A percentile compares a stretch with the other conserved stretches of the same genome.
phyloP scores from a whole-genome alignment of 2,888 invertebrate genomes.

The Tenthredo scrophulariae region DNA sequence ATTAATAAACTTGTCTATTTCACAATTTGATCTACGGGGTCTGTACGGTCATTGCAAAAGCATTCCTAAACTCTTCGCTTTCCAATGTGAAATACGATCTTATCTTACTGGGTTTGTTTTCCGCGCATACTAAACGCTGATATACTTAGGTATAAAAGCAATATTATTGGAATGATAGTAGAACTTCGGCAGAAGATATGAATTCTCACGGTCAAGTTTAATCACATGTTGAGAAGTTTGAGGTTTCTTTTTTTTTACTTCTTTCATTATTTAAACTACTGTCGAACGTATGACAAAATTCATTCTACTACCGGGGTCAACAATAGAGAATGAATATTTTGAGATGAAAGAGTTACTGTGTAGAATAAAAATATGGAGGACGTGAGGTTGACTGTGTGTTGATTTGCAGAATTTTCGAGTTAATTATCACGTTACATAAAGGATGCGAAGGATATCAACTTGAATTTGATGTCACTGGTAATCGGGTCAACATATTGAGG shows the following conservation, averaged over 20 bases:
- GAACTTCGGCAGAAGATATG: background rate
- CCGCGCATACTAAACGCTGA: background rate
- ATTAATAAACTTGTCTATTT: constrained; percentile 14
- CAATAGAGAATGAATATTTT: background rate
- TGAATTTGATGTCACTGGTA: background rate
- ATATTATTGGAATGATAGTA: background rate
- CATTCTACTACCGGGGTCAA: background rate
- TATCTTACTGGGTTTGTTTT: background rate
- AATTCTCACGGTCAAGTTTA: background rate
- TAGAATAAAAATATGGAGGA: constrained; percentile 35
- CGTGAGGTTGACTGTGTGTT: background rate
- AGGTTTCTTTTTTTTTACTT: background rate
- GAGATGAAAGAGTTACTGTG: background rate
- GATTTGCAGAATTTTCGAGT: background rate
- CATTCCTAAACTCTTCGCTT: background rate
- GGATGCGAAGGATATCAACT: background rate
- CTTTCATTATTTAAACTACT: background rate
- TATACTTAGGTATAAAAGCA: too few species aligned
- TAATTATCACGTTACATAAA: constrained; percentile 29
- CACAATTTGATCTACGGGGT: background rate
- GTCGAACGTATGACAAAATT: background rate
- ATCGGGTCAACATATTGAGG: background rate
- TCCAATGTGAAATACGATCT: background rate
- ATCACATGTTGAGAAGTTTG: background rate
- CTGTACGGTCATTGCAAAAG: background rate